Evolutionary conservation across 2,113 vertebrate species (phyloP).

Genomic region (Ciconia stormi): DNA sequence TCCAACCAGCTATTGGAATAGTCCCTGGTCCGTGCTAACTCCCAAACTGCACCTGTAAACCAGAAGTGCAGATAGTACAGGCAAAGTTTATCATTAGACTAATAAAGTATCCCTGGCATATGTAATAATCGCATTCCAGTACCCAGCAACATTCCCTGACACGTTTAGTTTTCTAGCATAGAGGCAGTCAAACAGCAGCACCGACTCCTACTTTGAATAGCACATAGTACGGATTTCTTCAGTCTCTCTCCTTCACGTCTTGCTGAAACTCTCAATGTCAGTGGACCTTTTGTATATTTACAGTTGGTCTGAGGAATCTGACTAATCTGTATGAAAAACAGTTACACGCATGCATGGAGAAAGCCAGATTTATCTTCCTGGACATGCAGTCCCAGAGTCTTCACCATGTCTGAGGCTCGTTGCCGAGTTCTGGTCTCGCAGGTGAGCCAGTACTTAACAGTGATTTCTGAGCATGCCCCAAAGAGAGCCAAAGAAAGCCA

Average conservation of each 20-base stretch:
- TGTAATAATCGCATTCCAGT: not conserved
- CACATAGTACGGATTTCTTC: not conserved
- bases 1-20: not conserved
- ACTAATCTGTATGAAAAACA: not conserved
- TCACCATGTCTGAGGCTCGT: not conserved
- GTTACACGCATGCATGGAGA: not conserved
- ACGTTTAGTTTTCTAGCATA: not conserved
- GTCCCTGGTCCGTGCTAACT: not conserved
- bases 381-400: not conserved
- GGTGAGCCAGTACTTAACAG: not conserved
- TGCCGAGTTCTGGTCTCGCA: not conserved
- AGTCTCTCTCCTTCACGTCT: not conserved
- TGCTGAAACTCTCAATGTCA: not conserved
- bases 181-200: conserved; percentile 3
- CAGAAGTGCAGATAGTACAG: not conserved
- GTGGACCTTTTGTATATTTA: not conserved
- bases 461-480: not conserved
- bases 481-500: not conserved
- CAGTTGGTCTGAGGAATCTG: not conserved
- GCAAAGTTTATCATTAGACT: not conserved
- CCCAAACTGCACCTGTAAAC: not conserved
- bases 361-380: not conserved
- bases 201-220: not conserved
- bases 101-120: not conserved
- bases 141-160: conserved; percentile 14